phyloP scores from a whole-genome alignment of 92 coral and sea anemone species.

The Nematostella vectensis region DNA sequence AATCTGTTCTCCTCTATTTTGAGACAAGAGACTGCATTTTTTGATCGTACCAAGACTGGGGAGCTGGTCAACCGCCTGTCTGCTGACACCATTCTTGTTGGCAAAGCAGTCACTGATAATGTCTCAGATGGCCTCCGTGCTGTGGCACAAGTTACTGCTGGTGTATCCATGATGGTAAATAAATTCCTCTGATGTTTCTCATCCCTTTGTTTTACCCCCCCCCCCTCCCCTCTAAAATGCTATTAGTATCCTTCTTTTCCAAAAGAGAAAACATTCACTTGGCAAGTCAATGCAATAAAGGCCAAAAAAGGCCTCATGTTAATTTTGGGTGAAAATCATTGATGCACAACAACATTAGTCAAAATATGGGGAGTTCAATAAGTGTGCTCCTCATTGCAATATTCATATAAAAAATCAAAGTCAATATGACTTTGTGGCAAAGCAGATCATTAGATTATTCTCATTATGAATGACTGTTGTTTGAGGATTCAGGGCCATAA shows the following conservation, averaged over 20 bases:
- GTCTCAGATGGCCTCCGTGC: constrained; percentile 98
- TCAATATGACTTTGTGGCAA: too few relatives aligned
- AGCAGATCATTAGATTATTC: too few relatives aligned
- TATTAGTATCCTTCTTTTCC: background rate
- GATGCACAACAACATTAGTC: too few relatives aligned
- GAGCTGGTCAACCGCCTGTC: constrained; percentile 90
- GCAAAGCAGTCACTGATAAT: constrained; percentile 96
- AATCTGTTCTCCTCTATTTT: constrained; percentile 67
- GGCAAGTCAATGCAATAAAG: background rate
- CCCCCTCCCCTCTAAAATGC: too few relatives aligned
- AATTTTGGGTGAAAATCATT: too few relatives aligned
- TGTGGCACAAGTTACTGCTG: constrained; percentile 86
- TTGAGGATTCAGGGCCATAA: too few relatives aligned
- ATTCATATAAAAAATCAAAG: too few relatives aligned
- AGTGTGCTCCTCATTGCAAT: too few relatives aligned
- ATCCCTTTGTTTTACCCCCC: background rate
- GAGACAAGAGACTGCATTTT: constrained; percentile 91
- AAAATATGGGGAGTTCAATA: too few relatives aligned
- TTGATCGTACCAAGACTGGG: constrained; percentile 86
- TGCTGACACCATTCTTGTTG: constrained; percentile 86
- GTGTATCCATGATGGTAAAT: constrained; percentile 93
- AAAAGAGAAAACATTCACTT: background rate
- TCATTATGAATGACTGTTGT: too few relatives aligned
- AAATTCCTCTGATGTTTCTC: background rate
- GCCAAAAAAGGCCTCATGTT: too few relatives aligned